These are phyloP conservation scores for Zophobas atratus DNA, from an alignment of 1,140 invertebrate species.

Conservation along the genomic window DNA sequence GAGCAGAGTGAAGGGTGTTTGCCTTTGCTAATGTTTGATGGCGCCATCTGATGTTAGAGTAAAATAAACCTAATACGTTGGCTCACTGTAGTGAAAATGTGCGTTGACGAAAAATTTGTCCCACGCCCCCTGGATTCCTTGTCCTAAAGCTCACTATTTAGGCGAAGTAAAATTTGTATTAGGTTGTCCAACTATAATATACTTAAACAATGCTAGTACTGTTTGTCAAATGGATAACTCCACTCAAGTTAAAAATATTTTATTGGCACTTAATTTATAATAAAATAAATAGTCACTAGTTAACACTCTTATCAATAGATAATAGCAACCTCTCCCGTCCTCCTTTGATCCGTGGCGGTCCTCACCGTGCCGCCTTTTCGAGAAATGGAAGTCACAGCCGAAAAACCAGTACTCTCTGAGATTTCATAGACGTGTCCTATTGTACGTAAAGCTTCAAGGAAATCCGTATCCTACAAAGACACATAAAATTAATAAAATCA, in stretches of 20 bases:
- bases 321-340: slow-evolving; percentile 68
- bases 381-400: slow-evolving; percentile 71
- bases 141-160: too few species aligned
- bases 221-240: too few species aligned
- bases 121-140: too few species aligned
- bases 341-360: slow-evolving; percentile 74
- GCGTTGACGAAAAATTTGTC: too few species aligned
- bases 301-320: slow-evolving; percentile 17
- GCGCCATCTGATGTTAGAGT: too few species aligned
- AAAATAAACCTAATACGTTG: too few species aligned
- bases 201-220: too few species aligned
- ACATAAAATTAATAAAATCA: slow-evolving; percentile 43
- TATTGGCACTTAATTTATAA: slow-evolving; percentile 2
- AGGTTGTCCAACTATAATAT: too few species aligned
- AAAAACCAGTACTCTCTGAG: slow-evolving; percentile 70
- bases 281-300: slow-evolving; percentile 3
- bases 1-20: too few species aligned
- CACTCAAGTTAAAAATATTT: background rate
- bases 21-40: too few species aligned
- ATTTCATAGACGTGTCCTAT: slow-evolving; percentile 70
- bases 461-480: slow-evolving; percentile 59
- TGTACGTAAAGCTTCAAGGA: slow-evolving; percentile 66
- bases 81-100: too few species aligned
- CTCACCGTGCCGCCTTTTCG: slow-evolving; percentile 66
- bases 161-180: too few species aligned